Base-by-base conservation (phyloP, 2,113 vertebrate genomes). In the Tenebrosternarchus preto region DNA sequence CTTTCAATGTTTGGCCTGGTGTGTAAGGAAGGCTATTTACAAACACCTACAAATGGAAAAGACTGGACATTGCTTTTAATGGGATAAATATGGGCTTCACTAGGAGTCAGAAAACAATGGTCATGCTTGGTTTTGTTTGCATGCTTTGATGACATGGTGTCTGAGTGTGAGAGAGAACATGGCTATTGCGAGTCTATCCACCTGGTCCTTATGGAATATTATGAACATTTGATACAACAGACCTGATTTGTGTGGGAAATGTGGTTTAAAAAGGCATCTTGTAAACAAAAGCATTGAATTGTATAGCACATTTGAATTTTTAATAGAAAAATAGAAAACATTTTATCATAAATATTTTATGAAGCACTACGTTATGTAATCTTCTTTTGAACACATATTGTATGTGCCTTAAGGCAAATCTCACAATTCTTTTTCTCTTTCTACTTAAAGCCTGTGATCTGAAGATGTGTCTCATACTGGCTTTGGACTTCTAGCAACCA, bases 391-490 rank as follows among this genome's bases (percentile, higher is more conserved):
- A 67, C 19, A 3, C 68, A 1, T 68, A 56, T 53, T 33, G 15
- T 33, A 20, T 9, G 20, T 66, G 29, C 17, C 5, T 31, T 0
- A 63, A 27, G 60, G 24, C 27, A 29, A n/a, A 11, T 36, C 31
- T 67, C 17, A 67, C 22, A 27, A 5, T 64, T 31, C 8, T 31
- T 12, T 69, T 4, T 68, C 11, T 77, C 15, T 39, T 24, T 20
- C 31, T 15, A 57, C 3, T 60, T 69, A 2, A 46, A 70, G 66
- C 27, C 46, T 60, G 24, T 78, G 55, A 46, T 60, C 43, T 78
- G 39, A 78, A 39, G 76, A 77, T 43, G 43, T 43, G 43, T 50
- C 7, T 27, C 22, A 50, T 77, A n/a, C 39, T 12, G 50, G 63
- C 29, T 57, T 5, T 36, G 27, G 50, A 68, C 46, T 70, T 60